phyloP scores from a whole-genome alignment of 2,797 vertebrate species.

The Epinephelus awoara region DNA sequence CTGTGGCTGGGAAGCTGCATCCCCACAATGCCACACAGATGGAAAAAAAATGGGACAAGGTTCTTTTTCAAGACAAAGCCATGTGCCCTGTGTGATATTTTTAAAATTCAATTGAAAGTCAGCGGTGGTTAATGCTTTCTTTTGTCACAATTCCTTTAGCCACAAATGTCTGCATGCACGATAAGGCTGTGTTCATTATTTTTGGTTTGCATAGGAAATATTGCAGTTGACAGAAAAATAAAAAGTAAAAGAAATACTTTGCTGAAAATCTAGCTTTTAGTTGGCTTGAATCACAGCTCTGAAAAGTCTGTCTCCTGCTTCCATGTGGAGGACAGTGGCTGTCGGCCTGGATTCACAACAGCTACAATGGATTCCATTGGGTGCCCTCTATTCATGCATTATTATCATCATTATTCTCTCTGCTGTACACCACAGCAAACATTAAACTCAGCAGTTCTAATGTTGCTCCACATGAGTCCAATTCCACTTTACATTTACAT shows the following conservation, averaged over 20 bases:
- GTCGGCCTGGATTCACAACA: not conserved
- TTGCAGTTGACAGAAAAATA: not conserved
- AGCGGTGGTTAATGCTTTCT: not conserved
- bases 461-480: not conserved
- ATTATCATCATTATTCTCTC: not conserved
- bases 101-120: not conserved
- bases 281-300: not conserved
- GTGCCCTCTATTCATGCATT: not conserved
- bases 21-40: not conserved
- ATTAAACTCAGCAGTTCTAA: not conserved
- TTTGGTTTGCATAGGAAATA: not conserved
- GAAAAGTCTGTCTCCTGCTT: not conserved
- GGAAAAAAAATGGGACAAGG: not conserved
- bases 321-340: not conserved
- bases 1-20: not conserved
- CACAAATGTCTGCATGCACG: not conserved
- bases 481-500: not conserved
- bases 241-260: not conserved
- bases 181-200: not conserved
- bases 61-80: not conserved
- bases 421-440: not conserved
- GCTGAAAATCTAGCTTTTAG: not conserved
- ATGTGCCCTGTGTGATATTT: not conserved
- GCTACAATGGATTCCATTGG: not conserved
- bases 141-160: not conserved